A percentile compares a stretch with the other conserved stretches of the same genome.
These are phyloP conservation scores for Nipponacmea schrenckii DNA, from an alignment of 2,888 invertebrate species.

Conservation along the genomic window DNA sequence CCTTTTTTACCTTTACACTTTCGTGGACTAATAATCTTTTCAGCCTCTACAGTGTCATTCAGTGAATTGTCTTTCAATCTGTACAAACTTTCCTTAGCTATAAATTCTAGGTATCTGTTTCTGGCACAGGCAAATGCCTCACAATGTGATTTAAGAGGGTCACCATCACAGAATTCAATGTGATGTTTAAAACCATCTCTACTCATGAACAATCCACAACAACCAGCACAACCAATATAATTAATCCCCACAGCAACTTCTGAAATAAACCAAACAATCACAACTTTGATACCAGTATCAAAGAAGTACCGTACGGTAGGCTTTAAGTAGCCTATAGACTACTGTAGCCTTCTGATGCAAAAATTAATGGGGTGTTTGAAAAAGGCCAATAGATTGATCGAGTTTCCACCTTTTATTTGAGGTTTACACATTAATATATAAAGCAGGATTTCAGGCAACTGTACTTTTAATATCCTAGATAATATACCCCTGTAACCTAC, in stretches of 20 bases:
- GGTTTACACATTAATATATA: no score
- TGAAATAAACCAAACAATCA: background rate
- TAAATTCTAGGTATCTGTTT: background rate
- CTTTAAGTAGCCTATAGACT: no score
- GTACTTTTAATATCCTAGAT: no score
- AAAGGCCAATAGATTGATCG: no score
- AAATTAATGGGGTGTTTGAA: no score
- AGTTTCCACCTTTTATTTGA: no score
- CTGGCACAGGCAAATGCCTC: background rate
- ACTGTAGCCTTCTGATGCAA: no score
- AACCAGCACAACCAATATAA: slow-evolving; percentile 1
- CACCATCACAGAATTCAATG: background rate
- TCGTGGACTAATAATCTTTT: background rate
- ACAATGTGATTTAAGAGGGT: background rate
- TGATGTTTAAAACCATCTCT: background rate
- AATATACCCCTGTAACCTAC: no score
- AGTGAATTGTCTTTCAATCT: background rate
- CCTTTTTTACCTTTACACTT: background rate
- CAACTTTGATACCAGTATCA: no score
- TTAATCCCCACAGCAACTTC: slow-evolving; percentile 4
- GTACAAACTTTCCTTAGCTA: background rate
- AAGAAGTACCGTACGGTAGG: no score
- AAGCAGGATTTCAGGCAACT: no score
- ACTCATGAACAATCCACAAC: slow-evolving; percentile 3
- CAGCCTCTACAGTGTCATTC: background rate